Evolutionary conservation across 2,888 invertebrate species (phyloP).

Genomic region (Eristalis intricaria): DNA sequence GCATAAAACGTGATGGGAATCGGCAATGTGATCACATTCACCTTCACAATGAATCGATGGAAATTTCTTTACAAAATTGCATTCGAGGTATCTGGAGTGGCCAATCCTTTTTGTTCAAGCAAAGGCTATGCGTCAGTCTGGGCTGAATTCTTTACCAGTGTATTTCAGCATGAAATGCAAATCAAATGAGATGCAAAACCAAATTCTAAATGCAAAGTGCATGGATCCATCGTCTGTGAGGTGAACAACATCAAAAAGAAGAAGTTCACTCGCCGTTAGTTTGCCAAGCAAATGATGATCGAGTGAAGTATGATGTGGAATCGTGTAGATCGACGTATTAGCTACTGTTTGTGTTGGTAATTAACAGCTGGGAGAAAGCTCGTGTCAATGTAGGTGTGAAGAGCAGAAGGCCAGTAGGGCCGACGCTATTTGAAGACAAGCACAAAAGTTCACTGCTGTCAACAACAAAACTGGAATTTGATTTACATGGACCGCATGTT

Average conservation of each 20-base stretch:
- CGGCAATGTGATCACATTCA: not conserved
- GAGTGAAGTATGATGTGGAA: not conserved
- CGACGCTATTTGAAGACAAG: not conserved
- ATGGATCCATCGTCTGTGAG: not conserved
- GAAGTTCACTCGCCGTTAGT: not conserved
- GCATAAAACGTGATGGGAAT: constrained; percentile 52
- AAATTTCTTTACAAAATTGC: constrained; percentile 31
- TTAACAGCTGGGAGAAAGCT: not conserved
- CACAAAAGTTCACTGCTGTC: not conserved
- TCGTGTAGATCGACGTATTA: not conserved
- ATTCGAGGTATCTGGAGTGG: constrained; percentile 54
- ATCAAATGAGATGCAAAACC: constrained; percentile 13
- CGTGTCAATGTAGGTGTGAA: not conserved
- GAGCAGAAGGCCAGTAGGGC: not conserved
- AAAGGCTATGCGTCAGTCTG: not conserved
- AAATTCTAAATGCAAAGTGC: not conserved
- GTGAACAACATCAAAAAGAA: too few relatives aligned
- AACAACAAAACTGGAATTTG: not conserved
- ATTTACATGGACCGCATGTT: not conserved
- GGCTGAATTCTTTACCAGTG: not conserved
- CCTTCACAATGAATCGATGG: not conserved
- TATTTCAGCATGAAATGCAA: not conserved
- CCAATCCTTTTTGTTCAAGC: constrained; percentile 38
- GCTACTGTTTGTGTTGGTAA: not conserved
- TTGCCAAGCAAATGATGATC: not conserved